phyloP scores from a whole-genome alignment of 2,113 vertebrate genomes.

The Poeciliopsis turrubarensis region DNA sequence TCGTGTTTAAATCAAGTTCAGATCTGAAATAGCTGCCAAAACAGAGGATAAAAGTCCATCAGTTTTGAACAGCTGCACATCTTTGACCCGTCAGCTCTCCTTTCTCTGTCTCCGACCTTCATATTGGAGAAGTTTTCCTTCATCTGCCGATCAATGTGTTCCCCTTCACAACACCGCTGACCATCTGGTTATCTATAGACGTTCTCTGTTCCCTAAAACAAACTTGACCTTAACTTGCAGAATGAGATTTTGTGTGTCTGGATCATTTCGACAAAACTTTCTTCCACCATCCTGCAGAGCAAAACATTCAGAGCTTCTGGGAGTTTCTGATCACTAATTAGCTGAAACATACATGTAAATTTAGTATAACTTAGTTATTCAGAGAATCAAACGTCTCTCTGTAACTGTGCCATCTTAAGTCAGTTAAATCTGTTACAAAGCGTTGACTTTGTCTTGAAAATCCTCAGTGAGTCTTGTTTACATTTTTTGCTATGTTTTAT shows the following conservation, averaged over 20 bases:
- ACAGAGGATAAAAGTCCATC: neutral
- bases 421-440: neutral
- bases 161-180: neutral
- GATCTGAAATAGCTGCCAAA: too few relatives aligned
- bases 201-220: neutral
- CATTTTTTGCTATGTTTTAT: neutral
- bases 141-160: neutral
- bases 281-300: neutral
- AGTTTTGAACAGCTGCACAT: neutral
- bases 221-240: neutral
- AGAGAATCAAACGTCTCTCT: neutral
- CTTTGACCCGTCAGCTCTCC: neutral
- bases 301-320: neutral
- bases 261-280: neutral
- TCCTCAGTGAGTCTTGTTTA: neutral
- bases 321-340: neutral
- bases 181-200: neutral
- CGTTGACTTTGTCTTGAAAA: neutral
- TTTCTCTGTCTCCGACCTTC: neutral
- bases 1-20: neutral
- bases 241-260: neutral
- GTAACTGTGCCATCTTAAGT: neutral
- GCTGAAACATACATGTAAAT: neutral
- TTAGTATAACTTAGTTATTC: neutral
- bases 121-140: neutral